A percentile compares a stretch with the other conserved stretches of the same genome.
Conservation (phyloP, 30 jellyfish, hydroid and myxozoan species). For the Clytia hemisphaerica region DNA sequence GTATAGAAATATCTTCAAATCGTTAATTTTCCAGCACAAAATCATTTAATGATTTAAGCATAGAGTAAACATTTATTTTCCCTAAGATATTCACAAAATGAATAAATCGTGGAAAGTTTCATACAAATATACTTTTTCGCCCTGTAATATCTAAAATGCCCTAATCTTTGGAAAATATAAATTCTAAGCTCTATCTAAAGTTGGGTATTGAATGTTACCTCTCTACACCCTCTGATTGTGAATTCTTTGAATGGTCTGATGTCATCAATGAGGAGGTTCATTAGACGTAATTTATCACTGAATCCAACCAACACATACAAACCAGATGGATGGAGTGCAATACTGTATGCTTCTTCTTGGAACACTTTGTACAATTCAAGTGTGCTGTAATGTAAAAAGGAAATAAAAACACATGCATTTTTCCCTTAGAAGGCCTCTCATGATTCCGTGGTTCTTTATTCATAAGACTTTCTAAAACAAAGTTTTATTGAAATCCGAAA, state of each 20-base stretch:
- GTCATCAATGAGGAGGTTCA: slow-evolving; percentile 90
- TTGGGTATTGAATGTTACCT: slow-evolving; percentile 70
- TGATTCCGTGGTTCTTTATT: too few relatives aligned
- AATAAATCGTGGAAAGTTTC: too few relatives aligned
- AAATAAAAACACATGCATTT: too few relatives aligned
- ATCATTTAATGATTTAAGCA: not conserved
- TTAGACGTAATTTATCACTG: slow-evolving; percentile 88
- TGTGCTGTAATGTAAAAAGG: slow-evolving; percentile 30
- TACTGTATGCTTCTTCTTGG: slow-evolving; percentile 97
- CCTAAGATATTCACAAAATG: too few relatives aligned
- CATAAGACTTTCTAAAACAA: too few relatives aligned
- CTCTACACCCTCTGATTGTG: slow-evolving; percentile 96
- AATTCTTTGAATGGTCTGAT: slow-evolving; percentile 86
- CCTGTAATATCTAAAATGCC: not conserved
- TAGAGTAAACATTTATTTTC: too few relatives aligned
- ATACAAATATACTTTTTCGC: too few relatives aligned
- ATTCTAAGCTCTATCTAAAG: not conserved
- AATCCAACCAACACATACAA: slow-evolving; percentile 88
- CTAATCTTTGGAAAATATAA: not conserved
- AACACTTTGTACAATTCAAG: slow-evolving; percentile 87
- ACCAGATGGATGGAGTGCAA: slow-evolving; percentile 97
- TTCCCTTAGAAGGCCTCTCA: too few relatives aligned
- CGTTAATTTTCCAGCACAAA: not conserved
- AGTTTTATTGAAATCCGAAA: too few relatives aligned
- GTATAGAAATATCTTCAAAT: too few relatives aligned